Base-by-base conservation (phyloP, 2,797 vertebrate species). In the Crenuchus spilurus region DNA sequence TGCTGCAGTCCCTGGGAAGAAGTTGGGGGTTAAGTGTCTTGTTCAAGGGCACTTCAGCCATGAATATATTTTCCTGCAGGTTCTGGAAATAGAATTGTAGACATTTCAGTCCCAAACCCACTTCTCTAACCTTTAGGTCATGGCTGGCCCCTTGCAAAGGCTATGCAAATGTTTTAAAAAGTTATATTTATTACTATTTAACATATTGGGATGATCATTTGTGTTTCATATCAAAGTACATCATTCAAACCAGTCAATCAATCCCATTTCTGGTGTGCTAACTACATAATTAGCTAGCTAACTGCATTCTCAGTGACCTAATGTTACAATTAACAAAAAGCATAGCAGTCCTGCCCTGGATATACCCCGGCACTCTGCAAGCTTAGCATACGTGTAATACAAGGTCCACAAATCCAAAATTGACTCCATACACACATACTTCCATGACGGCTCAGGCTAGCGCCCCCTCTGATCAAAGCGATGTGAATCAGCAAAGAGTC, bases 391-490 rank as follows among this genome's bases (percentile, higher is more conserved):
- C 31, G 30, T 55, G 18, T 35, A 39, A 13, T 5, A 8, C n/a
- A 62, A 18, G 14, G 3, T 46, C 55, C 11, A 1, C 20, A 51
- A 67, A 67, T 60, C n/a, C n/a, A 48, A 26, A n/a, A 41, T 51
- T 20, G 18, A 44, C 26, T 33, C 30, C 42, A 60, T 24, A 46
- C 28, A 62, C 14, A 24, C 71, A 55, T 42, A 24, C 49, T 35
- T 57, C 48, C 22, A 7, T 42, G 35, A 48, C 28, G 10, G 51
- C 54, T 55, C 20, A 74, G 10, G 9, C 42, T 58, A 61, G 60
- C 37, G 33, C 6, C 24, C 16, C 14, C 18, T n/a, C n/a, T 55
- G 71, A 69, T 74, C 65, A 76, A 74, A 76, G 33, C 8, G 61
- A 26, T 16, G 6, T 52, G 31, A 62, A 31, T 61, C 20, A 73